These are phyloP conservation scores for Cotesia typhae DNA, from an alignment of 1,140 invertebrate genomes.

Conservation along the genomic window DNA sequence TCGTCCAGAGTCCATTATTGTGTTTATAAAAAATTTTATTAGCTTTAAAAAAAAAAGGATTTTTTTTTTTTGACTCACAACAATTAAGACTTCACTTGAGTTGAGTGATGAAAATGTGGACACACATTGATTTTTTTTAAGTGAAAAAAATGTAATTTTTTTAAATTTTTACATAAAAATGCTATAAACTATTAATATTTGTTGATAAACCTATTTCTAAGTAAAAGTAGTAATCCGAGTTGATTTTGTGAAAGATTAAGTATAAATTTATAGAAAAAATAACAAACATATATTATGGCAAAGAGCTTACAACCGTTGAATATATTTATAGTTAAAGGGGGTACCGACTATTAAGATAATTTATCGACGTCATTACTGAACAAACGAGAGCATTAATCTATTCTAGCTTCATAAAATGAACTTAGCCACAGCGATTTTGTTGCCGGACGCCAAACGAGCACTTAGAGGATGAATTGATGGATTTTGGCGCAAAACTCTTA, in stretches of 20 bases:
- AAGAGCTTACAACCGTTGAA: slow-evolving; percentile 49
- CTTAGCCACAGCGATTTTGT: slow-evolving; percentile 62
- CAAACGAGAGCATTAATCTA: slow-evolving; percentile 65
- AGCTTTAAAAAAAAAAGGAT: too few relatives aligned
- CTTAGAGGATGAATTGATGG: slow-evolving; percentile 57
- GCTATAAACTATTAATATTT: too few relatives aligned
- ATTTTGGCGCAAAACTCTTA: slow-evolving; percentile 38
- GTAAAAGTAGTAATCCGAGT: not conserved
- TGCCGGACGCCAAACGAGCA: slow-evolving; percentile 61
- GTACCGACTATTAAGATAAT: slow-evolving; percentile 63
- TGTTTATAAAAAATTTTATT: too few relatives aligned
- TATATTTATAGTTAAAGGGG: slow-evolving; percentile 61
- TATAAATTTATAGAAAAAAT: slow-evolving; percentile 47
- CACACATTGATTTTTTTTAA: too few relatives aligned
- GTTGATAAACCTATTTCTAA: not conserved
- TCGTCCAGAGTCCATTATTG: too few relatives aligned
- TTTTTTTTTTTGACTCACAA: too few relatives aligned
- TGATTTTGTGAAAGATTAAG: slow-evolving; percentile 36
- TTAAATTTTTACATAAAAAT: too few relatives aligned
- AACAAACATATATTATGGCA: slow-evolving; percentile 47
- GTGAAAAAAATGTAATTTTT: too few relatives aligned
- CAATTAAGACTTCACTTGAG: too few relatives aligned
- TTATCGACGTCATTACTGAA: slow-evolving; percentile 64
- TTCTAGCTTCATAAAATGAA: slow-evolving; percentile 65
- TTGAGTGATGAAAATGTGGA: too few relatives aligned